Evolutionary conservation across 2,888 invertebrate genomes (phyloP).

Genomic region (Uloborus plumipes): DNA sequence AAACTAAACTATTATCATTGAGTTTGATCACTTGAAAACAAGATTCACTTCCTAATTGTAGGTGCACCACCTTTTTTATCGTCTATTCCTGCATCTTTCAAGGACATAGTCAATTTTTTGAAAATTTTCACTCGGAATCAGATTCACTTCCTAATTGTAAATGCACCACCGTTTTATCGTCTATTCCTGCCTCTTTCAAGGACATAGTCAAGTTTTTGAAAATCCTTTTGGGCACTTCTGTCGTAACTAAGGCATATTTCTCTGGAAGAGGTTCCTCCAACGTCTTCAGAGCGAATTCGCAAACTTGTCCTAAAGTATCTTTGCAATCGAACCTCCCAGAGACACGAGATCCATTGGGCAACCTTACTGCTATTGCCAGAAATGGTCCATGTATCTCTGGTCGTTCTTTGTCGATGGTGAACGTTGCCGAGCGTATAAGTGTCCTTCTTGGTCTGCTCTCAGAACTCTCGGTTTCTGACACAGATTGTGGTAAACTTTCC

Average conservation of each 20-base stretch:
- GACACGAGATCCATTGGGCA: constrained; percentile 48
- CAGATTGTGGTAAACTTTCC: constrained; percentile 4
- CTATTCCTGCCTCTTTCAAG: constrained; percentile 57
- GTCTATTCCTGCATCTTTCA: constrained; percentile 53
- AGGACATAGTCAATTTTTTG: constrained; percentile 21
- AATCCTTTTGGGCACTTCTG: constrained; percentile 54
- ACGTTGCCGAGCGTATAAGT: constrained; percentile 52
- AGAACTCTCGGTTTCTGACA: constrained; percentile 24
- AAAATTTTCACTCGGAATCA: constrained; percentile 46
- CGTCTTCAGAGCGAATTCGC: constrained; percentile 29
- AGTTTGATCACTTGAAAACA: constrained; percentile 17
- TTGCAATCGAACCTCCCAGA: constrained; percentile 36
- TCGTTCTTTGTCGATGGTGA: constrained; percentile 52
- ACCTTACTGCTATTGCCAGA: constrained; percentile 38
- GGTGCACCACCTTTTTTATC: constrained; percentile 50
- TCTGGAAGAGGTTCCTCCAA: constrained; percentile 5
- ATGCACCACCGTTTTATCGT: constrained; percentile 50
- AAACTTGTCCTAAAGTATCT: constrained; percentile 35
- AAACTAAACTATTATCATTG: too few species aligned
- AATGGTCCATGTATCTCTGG: constrained; percentile 37
- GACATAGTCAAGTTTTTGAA: constrained; percentile 49
- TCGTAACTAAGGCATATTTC: constrained; percentile 36
- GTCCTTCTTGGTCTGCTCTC: constrained; percentile 26
- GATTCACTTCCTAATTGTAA: constrained; percentile 33
- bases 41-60: constrained; percentile 16